Percentiles rank a stretch among this genome's conserved stretches.
These are phyloP conservation scores for Sclerodermus sp. DNA, from an alignment of 2,888 invertebrate species.

Conservation along the genomic window DNA sequence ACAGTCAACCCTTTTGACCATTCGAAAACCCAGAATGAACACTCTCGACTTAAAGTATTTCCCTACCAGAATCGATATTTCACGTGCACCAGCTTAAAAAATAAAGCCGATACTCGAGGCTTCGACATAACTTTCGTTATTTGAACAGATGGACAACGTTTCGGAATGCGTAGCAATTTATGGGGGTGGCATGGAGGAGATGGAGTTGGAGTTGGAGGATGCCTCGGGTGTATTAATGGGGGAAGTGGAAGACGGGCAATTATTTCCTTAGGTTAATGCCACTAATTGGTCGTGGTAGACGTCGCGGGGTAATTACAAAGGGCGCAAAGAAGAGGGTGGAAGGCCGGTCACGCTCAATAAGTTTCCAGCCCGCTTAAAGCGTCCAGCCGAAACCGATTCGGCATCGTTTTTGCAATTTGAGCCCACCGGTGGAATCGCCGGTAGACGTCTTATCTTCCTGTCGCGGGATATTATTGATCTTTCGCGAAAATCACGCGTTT, in stretches of 20 bases:
- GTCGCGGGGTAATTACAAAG: conserved; percentile 25
- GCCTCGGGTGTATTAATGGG: not conserved
- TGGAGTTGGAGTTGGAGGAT: not conserved
- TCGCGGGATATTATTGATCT: too few relatives aligned
- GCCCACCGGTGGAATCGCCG: too few relatives aligned
- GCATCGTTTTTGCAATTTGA: too few relatives aligned
- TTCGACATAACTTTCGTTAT: conserved; percentile 13
- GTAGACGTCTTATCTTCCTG: too few relatives aligned
- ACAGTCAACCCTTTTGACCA: not conserved
- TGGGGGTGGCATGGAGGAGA: too few relatives aligned
- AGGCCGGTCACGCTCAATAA: conserved; percentile 31
- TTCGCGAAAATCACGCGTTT: too few relatives aligned
- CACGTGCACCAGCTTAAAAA: too few relatives aligned
- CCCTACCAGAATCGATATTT: too few relatives aligned
- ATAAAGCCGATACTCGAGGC: not conserved
- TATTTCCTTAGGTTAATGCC: conserved; percentile 26
- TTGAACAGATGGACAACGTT: conserved; percentile 27
- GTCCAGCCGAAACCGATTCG: too few relatives aligned
- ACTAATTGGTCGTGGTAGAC: conserved; percentile 30
- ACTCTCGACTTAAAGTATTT: too few relatives aligned
- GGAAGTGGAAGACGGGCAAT: conserved; percentile 13
- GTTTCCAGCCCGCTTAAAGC: conserved; percentile 1
- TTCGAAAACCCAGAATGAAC: not conserved
- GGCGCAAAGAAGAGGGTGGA: conserved; percentile 20
- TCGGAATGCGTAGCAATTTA: not conserved